Conservation (phyloP, 2,113 vertebrate species). For the Genyomyrus donnyi region DNA sequence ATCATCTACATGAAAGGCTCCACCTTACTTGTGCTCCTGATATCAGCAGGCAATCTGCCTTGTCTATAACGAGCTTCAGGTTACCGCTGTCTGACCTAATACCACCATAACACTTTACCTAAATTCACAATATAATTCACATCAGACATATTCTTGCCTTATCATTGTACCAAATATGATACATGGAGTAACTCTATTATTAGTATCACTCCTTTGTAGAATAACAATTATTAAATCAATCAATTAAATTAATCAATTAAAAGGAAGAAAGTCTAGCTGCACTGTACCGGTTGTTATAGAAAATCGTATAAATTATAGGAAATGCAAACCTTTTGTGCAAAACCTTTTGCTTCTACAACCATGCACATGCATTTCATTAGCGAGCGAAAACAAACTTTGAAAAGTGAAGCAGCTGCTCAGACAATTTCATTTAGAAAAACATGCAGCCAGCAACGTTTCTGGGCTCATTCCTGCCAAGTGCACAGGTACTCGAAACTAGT, state of each 20-base stretch:
- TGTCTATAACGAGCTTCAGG: neutral
- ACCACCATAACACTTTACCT: neutral
- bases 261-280: neutral
- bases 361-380: neutral
- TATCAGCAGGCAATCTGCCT: neutral
- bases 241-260: too few relatives aligned
- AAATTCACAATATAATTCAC: neutral
- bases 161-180: neutral
- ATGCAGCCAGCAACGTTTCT: neutral
- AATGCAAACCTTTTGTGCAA: neutral
- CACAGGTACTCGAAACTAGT: neutral
- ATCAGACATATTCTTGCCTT: slow-evolving; percentile 8
- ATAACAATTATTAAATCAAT: neutral
- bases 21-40: neutral
- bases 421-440: neutral
- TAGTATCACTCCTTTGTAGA: neutral
- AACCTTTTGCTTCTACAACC: neutral
- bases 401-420: neutral
- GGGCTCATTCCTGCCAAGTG: neutral
- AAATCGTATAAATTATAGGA: neutral
- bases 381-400: neutral
- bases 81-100: neutral
- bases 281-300: neutral
- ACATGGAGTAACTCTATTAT: neutral
- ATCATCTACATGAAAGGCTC: neutral